Conservation (phyloP, 2,113 vertebrate genomes). For the Nymphicus hollandicus region DNA sequence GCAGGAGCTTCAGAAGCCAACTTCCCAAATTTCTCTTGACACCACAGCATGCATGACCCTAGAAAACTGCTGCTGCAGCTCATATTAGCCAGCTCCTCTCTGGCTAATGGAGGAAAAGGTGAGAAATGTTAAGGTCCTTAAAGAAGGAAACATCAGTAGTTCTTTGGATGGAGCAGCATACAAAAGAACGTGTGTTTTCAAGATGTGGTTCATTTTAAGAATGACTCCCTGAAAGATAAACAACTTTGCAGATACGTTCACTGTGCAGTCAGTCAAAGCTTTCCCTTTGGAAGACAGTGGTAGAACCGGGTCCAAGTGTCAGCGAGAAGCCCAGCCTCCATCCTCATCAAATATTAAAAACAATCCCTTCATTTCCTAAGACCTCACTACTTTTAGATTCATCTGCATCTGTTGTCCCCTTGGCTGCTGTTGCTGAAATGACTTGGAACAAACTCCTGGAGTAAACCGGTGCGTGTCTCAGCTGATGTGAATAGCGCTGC, state of each 20-base stretch:
- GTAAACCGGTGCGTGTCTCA: neutral
- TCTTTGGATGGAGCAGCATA: neutral
- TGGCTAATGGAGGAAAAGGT: neutral
- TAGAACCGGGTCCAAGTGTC: neutral
- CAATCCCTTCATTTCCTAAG: slow-evolving; percentile 6
- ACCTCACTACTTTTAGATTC: neutral
- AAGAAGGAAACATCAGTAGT: neutral
- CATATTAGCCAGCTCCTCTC: neutral
- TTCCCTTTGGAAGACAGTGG: neutral
- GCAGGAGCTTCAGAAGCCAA: neutral
- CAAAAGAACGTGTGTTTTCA: neutral
- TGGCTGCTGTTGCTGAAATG: neutral
- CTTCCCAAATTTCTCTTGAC: slow-evolving; percentile 23
- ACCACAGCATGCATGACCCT: neutral
- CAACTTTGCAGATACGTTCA: neutral
- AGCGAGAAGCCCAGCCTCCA: neutral
- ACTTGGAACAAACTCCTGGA: neutral
- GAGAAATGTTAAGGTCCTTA: neutral
- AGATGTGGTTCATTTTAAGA: neutral
- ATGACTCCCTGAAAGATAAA: slow-evolving; percentile 4
- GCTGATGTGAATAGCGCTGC: neutral
- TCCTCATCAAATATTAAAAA: neutral
- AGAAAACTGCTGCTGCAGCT: neutral
- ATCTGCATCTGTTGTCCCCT: neutral
- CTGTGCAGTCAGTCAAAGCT: neutral